These are phyloP conservation scores for Fragum sueziense DNA, from an alignment of 2,888 invertebrate species.

Conservation along the genomic window DNA sequence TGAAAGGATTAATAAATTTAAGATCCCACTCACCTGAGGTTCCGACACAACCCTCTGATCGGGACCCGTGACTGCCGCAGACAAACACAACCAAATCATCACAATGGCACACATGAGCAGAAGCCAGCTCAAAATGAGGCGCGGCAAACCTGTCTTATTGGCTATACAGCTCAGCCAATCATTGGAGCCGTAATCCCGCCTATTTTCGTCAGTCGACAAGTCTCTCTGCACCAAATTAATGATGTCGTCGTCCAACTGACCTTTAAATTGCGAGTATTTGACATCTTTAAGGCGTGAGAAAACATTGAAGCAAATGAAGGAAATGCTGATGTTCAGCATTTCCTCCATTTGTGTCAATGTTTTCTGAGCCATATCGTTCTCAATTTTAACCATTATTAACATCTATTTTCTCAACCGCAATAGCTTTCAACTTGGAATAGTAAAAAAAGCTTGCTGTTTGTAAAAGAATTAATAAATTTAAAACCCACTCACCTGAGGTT, in stretches of 20 bases:
- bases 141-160: slow-evolving; percentile 84
- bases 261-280: slow-evolving; percentile 70
- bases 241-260: slow-evolving; percentile 59
- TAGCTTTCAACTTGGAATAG: too few species aligned
- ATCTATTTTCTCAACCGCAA: too few species aligned
- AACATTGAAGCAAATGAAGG: too few species aligned
- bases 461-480: too few species aligned
- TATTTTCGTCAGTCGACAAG: slow-evolving; percentile 16
- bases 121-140: slow-evolving; percentile 82
- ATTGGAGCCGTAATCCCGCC: slow-evolving; percentile 27
- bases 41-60: slow-evolving; percentile 72
- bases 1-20: too few species aligned
- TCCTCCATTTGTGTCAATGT: too few species aligned
- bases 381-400: too few species aligned
- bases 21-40: slow-evolving; percentile 66
- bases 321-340: too few species aligned
- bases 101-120: slow-evolving; percentile 83
- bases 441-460: too few species aligned
- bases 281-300: too few species aligned
- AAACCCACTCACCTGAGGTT: slow-evolving; percentile 66
- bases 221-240: slow-evolving; percentile 60
- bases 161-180: slow-evolving; percentile 80
- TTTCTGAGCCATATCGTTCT: too few species aligned
- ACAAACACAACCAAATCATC: slow-evolving; percentile 84
- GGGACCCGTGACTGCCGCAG: slow-evolving; percentile 78